A percentile compares a stretch with the other conserved stretches of the same genome.
These are phyloP conservation scores for Periphyllus acericola DNA, from an alignment of 2,888 invertebrate species.

Conservation along the genomic window DNA sequence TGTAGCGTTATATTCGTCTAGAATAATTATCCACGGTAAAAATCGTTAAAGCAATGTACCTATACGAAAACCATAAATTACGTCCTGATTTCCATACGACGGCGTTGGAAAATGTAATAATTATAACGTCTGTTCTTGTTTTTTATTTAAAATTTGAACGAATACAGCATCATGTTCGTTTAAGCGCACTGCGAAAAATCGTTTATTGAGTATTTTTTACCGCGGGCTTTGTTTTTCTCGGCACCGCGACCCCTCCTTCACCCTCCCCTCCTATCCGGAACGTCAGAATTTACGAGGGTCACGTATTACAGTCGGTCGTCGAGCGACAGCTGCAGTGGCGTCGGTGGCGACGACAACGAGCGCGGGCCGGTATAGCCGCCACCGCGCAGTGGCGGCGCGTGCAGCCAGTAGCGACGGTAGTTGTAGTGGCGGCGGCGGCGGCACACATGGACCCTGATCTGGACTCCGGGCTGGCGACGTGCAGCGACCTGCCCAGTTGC, in stretches of 20 bases:
- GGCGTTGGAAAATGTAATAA: too few relatives aligned
- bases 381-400: not conserved
- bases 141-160: too few relatives aligned
- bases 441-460: conserved; percentile 64
- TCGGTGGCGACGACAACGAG: not conserved
- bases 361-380: not conserved
- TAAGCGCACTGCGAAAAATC: not conserved
- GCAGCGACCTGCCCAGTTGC: conserved; percentile 66
- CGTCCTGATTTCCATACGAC: too few relatives aligned
- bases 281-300: not conserved
- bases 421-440: not conserved
- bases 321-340: not conserved
- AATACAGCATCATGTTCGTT: too few relatives aligned
- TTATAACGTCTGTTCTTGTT: too few relatives aligned
- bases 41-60: too few relatives aligned
- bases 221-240: not conserved
- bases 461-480: conserved; percentile 67
- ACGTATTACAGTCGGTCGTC: conserved; percentile 20
- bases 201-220: not conserved
- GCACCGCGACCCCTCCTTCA: not conserved
- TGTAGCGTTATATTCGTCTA: too few relatives aligned
- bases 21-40: too few relatives aligned
- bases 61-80: too few relatives aligned
- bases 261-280: not conserved
- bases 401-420: not conserved